Evolutionary conservation across 2,113 vertebrate species (phyloP).

Genomic region (Hyaena hyaena): DNA sequence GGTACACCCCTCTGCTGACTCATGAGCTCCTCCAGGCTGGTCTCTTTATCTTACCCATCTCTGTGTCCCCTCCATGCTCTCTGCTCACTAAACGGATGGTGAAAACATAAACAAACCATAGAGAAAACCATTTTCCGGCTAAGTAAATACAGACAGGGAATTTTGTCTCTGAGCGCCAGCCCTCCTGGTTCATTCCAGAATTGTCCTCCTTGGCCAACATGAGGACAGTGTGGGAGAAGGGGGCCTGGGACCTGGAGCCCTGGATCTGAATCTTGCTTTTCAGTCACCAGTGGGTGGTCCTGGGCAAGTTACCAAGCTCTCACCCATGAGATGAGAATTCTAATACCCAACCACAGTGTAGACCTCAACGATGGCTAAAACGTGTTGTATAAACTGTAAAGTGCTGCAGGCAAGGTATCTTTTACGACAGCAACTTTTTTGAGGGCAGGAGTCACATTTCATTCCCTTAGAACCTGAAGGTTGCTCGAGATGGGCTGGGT

Average conservation of each 20-base stretch:
- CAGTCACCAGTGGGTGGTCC: background rate
- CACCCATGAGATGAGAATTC: background rate
- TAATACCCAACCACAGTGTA: background rate
- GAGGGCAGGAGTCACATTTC: background rate
- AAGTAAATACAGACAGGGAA: slow-evolving; percentile 19
- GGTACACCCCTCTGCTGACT: background rate
- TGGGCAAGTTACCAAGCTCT: background rate
- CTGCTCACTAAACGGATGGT: background rate
- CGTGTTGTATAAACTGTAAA: background rate
- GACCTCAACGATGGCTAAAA: background rate
- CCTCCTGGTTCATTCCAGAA: slow-evolving; percentile 9
- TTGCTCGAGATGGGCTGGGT: background rate
- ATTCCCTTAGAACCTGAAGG: background rate
- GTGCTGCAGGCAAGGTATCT: background rate
- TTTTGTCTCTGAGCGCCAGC: background rate
- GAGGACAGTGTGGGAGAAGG: background rate
- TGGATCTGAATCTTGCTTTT: slow-evolving; percentile 27
- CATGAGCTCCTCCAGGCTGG: background rate
- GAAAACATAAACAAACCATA: slow-evolving; percentile 34
- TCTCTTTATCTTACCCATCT: slow-evolving; percentile 37
- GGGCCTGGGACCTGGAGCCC: background rate
- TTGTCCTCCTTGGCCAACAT: fast-evolving
- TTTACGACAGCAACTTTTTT: background rate
- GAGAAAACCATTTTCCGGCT: slow-evolving; percentile 35
- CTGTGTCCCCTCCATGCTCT: background rate